Percentiles rank a stretch among this genome's conserved stretches.
These are phyloP conservation scores for Xenopus borealis DNA, from an alignment of 2,113 vertebrate genomes.

Conservation along the genomic window DNA sequence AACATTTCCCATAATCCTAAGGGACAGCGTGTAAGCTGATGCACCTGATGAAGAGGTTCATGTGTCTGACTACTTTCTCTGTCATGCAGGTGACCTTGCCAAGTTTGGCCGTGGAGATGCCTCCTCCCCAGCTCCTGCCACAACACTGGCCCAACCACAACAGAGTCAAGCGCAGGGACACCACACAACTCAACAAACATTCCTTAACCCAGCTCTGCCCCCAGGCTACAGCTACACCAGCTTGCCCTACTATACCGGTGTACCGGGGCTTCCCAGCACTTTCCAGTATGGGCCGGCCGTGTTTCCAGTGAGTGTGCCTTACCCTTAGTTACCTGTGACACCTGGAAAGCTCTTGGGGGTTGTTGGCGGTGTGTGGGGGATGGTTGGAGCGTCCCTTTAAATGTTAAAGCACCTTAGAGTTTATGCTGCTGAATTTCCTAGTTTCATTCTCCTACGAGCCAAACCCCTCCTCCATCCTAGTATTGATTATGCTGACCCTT, in stretches of 20 bases:
- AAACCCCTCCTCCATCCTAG: not conserved
- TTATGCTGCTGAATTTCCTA: not conserved
- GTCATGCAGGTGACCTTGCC: conserved; percentile 78
- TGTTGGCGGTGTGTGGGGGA: not conserved
- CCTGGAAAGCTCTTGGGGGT: not conserved
- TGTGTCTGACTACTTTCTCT: not conserved
- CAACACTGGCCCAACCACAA: conserved; percentile 90
- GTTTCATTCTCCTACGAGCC: not conserved
- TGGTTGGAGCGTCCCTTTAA: not conserved
- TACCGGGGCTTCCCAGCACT: conserved; percentile 93
- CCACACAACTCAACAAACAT: conserved; percentile 94
- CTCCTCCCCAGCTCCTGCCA: conserved; percentile 89
- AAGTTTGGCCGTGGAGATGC: conserved; percentile 93
- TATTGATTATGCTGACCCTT: not conserved
- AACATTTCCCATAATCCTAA: no score
- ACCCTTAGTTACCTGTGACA: not conserved
- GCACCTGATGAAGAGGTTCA: no score
- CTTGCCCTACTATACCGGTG: conserved; percentile 95
- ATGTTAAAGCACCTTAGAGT: conserved; percentile 20
- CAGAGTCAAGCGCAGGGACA: conserved; percentile 94
- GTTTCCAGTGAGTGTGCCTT: conserved; percentile 86
- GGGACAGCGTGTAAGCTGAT: no score
- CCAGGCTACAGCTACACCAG: conserved; percentile 98
- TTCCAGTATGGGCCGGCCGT: conserved; percentile 97
- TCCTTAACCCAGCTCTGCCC: conserved; percentile 92